Evolutionary conservation across 2,113 vertebrate genomes (phyloP), one percentile per base, ranked within the genome.

Genomic region (Hippocampus mohnikei): DNA sequence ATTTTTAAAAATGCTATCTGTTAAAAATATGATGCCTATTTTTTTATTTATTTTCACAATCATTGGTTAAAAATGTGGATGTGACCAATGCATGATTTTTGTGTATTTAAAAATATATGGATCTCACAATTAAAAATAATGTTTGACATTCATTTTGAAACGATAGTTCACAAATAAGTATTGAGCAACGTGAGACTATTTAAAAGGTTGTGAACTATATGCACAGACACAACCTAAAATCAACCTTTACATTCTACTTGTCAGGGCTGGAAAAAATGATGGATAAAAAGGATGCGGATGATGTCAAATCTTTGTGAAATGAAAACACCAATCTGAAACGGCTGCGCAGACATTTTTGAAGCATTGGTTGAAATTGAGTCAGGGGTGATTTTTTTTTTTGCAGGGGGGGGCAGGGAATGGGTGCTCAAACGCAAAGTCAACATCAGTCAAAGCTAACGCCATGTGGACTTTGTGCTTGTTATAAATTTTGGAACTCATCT

Each of bases 351-450:
- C 80, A 85, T 76, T 58, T 16, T 61, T 10, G 18, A 72, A 69
- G 84, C 83, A 79, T 88, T 89, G 88, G 84, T 87, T 88, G 88
- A 82, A 85, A 80, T 86, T 83, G 84, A 88, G 79, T 79, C 82
- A 67, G 68, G 78, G 58, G 25, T 50, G 8, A 67, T 50, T 67
- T 33, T 4, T 33, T 20, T 62, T 33, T 42, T 23, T 13, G 42
- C 42, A 18, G 65, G 25, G 9, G 44, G 1, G 1, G 20, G 12
- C 33, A 1, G 33, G 33, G 33, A 6, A 37, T 37, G 33, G 33
- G 33, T 37, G 37, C 56, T 59, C 56, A 40, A 62, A 44, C 21
- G 42, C 69, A 77, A 85, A 80, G 68, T 82, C 89, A 80, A 67
- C 87, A 87, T 76, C 86, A 89, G 88, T 84, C 91, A 87, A 88